phyloP scores from a whole-genome alignment of 2,888 invertebrate species.

The Scaptomyza reducta region DNA sequence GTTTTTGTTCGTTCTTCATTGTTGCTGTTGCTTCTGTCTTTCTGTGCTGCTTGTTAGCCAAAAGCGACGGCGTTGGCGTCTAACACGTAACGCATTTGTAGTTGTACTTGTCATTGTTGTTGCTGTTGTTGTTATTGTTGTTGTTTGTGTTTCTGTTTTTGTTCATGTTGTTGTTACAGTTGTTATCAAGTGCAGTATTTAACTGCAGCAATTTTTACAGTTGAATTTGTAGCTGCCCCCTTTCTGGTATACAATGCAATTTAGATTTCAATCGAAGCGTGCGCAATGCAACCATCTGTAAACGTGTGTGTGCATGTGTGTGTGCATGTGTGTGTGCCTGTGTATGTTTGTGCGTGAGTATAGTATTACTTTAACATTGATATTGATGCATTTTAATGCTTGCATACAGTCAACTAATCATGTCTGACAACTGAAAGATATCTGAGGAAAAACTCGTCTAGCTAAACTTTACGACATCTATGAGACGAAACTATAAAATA shows the following conservation, averaged over 20 bases:
- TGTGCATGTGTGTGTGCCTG: slow-evolving; percentile 9
- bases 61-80: slow-evolving; percentile 50
- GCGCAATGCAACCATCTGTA: slow-evolving; percentile 23
- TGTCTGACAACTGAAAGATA: slow-evolving; percentile 34
- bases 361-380: slow-evolving; percentile 41
- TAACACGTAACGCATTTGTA: slow-evolving; percentile 68
- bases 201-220: slow-evolving; percentile 74
- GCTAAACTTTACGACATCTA: background rate
- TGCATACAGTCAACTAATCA: slow-evolving; percentile 25
- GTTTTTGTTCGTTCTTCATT: slow-evolving; percentile 58
- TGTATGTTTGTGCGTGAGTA: slow-evolving; percentile 7
- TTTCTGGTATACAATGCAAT: slow-evolving; percentile 62
- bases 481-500: slow-evolving; percentile 23
- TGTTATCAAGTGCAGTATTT: slow-evolving; percentile 73
- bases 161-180: slow-evolving; percentile 35
- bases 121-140: slow-evolving; percentile 18
- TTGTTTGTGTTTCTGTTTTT: slow-evolving; percentile 24
- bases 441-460: background rate
- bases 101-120: slow-evolving; percentile 35
- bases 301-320: slow-evolving; percentile 12
- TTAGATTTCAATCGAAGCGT: slow-evolving; percentile 72
- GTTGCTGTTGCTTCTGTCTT: slow-evolving; percentile 35
- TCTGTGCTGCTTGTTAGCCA: slow-evolving; percentile 66
- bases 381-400: slow-evolving; percentile 57
- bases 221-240: slow-evolving; percentile 65